phyloP scores from a whole-genome alignment of 1,140 invertebrate genomes.

The Anoplophora glabripennis region DNA sequence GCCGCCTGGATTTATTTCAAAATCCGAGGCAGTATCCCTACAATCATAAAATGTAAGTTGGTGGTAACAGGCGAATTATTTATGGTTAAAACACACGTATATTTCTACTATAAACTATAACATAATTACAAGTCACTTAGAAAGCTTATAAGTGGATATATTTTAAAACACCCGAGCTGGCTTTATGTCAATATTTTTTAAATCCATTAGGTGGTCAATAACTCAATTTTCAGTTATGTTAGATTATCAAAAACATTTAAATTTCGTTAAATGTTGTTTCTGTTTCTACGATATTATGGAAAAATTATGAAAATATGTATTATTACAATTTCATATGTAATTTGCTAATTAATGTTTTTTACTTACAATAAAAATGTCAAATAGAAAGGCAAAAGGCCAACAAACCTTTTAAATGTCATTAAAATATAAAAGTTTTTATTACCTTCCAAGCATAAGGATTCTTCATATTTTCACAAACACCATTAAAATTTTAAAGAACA shows the following conservation, averaged over 20 bases:
- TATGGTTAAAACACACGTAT: too few relatives aligned
- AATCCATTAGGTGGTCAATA: slow-evolving; percentile 5
- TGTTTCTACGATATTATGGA: too few relatives aligned
- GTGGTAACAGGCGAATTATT: too few relatives aligned
- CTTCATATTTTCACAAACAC: slow-evolving; percentile 10
- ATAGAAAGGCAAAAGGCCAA: slow-evolving; percentile 31
- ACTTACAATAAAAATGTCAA: slow-evolving; percentile 23
- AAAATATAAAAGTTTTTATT: not conserved
- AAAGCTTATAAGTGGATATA: too few relatives aligned
- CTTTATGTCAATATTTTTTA: not conserved
- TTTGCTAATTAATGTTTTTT: slow-evolving; percentile 19
- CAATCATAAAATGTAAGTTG: not conserved
- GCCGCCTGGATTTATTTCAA: not conserved
- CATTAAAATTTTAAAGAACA: slow-evolving; percentile 2
- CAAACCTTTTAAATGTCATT: slow-evolving; percentile 23
- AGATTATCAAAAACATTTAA: slow-evolving; percentile 1
- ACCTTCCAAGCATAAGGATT: slow-evolving; percentile 1
- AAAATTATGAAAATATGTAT: not conserved
- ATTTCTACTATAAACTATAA: too few relatives aligned
- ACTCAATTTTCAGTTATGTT: not conserved
- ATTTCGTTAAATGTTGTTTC: too few relatives aligned
- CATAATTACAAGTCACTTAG: too few relatives aligned
- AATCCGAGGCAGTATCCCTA: not conserved
- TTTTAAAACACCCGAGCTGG: not conserved
- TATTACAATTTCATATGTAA: not conserved